These are phyloP conservation scores for Rotaria magnacalcarata DNA, from an alignment of 2,888 invertebrate genomes.

Conservation along the genomic window DNA sequence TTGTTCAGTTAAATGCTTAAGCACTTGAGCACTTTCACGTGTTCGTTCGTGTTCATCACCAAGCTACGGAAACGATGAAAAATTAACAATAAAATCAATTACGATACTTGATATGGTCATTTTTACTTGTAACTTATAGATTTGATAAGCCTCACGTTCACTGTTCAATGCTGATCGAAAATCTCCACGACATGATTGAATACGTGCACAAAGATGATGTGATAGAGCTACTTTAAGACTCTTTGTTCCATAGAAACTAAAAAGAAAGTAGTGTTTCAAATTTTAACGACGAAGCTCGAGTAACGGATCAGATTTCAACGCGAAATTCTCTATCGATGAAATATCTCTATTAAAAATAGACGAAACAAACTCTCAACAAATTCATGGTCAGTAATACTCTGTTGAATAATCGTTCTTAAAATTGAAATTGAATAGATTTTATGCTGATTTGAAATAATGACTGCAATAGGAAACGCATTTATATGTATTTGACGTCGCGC, in stretches of 20 bases:
- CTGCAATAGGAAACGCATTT: too few relatives aligned
- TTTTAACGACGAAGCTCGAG: too few relatives aligned
- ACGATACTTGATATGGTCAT: background rate
- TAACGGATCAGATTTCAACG: too few relatives aligned
- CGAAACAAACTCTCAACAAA: too few relatives aligned
- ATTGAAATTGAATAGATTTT: too few relatives aligned
- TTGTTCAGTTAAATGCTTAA: slow-evolving; percentile 91
- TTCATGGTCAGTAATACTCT: too few relatives aligned
- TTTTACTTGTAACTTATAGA: slow-evolving; percentile 70
- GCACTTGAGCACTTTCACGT: slow-evolving; percentile 89
- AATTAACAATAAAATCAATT: background rate
- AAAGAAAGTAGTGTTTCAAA: background rate
- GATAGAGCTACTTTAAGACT: slow-evolving; percentile 91
- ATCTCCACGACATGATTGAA: slow-evolving; percentile 94
- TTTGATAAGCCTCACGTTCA: slow-evolving; percentile 94
- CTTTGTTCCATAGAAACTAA: slow-evolving; percentile 71
- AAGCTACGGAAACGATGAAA: slow-evolving; percentile 65
- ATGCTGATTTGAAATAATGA: too few relatives aligned
- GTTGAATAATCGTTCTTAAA: too few relatives aligned
- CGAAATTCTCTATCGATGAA: too few relatives aligned
- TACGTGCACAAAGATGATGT: slow-evolving; percentile 87
- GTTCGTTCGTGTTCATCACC: slow-evolving; percentile 96
- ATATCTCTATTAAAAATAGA: too few relatives aligned
- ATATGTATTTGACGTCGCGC: too few relatives aligned
- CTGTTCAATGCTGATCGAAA: slow-evolving; percentile 88